Percentiles rank a stretch among this genome's conserved stretches.
Conservation (phyloP, 37 sponge, comb jelly and placozoan species). For the Theonella swinhoei region DNA sequence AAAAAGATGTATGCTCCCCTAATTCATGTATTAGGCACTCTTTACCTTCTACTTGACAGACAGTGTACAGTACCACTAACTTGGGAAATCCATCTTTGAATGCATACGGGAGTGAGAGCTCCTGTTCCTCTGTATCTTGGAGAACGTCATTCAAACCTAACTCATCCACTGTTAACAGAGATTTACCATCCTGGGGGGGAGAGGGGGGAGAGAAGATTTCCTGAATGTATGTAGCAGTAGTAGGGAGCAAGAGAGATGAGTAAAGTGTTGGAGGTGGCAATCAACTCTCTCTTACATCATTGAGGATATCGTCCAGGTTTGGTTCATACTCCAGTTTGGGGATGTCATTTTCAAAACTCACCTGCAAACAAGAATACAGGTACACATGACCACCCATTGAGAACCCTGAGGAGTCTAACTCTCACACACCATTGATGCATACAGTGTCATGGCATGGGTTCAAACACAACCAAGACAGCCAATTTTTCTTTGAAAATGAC, state of each 20-base stretch:
- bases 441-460: too few relatives aligned
- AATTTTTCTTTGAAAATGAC: too few relatives aligned
- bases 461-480: too few relatives aligned
- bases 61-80: too few relatives aligned
- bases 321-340: conserved; percentile 71
- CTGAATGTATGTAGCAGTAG: too few relatives aligned
- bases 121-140: neutral
- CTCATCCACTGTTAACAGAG: neutral
- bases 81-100: neutral
- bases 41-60: too few relatives aligned
- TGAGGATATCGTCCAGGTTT: conserved; percentile 81
- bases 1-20: too few relatives aligned
- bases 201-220: neutral
- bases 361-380: neutral
- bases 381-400: neutral
- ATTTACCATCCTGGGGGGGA: neutral
- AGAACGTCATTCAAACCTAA: neutral
- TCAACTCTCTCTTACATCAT: conserved; percentile 43
- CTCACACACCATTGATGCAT: too few relatives aligned
- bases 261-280: neutral
- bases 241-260: too few relatives aligned
- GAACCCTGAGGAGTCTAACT: too few relatives aligned
- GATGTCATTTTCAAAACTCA: conserved; percentile 75
- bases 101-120: neutral
- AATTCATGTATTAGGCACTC: too few relatives aligned